Conservation (phyloP, 2,113 vertebrate genomes). For the Dromas ardeola region DNA sequence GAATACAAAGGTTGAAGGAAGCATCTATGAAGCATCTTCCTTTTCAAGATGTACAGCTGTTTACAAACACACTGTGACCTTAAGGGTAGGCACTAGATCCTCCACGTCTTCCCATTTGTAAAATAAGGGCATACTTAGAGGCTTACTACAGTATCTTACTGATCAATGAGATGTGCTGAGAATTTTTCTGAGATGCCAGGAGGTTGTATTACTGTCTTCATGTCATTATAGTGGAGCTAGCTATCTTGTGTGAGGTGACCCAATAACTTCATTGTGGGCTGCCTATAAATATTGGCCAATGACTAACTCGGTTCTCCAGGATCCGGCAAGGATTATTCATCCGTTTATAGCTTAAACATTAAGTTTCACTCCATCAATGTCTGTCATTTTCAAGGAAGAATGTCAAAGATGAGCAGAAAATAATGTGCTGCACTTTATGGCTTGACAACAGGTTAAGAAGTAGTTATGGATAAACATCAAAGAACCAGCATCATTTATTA, state of each 20-base stretch:
- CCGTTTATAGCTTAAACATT: neutral
- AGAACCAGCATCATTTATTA: neutral
- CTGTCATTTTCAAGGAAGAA: neutral
- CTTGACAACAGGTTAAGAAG: neutral
- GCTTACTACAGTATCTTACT: neutral
- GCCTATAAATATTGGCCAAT: neutral
- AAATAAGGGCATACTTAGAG: neutral
- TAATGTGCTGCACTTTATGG: neutral
- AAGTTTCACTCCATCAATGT: neutral
- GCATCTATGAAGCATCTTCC: neutral
- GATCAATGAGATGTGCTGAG: neutral
- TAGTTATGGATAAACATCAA: neutral
- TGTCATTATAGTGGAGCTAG: neutral
- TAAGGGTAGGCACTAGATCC: neutral
- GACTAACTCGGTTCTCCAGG: neutral
- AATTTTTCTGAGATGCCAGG: neutral
- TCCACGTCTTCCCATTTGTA: neutral
- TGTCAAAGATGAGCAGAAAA: neutral
- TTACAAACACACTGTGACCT: neutral
- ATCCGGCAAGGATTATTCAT: neutral
- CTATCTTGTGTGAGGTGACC: neutral
- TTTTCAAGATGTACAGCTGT: neutral
- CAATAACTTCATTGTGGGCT: neutral
- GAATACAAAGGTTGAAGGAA: neutral
- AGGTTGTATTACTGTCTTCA: neutral